phyloP scores from a whole-genome alignment of 2,113 vertebrate genomes.

The Malurus alboscapulatus region DNA sequence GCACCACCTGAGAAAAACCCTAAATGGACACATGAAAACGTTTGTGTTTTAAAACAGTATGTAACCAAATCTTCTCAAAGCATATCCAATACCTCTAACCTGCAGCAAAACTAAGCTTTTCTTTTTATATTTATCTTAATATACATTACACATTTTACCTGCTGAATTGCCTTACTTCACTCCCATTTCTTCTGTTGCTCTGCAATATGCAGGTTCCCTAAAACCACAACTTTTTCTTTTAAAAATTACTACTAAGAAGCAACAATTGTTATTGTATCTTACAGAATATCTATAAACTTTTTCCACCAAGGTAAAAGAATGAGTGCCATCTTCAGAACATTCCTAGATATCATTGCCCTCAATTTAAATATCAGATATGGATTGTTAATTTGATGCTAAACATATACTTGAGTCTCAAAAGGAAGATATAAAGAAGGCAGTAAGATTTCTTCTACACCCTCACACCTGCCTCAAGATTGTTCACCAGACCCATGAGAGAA shows the following conservation, averaged over 20 bases:
- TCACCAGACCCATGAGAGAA: neutral
- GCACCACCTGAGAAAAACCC: neutral
- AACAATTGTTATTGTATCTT: neutral
- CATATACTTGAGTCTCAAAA: neutral
- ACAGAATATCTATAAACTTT: neutral
- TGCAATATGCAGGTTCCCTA: neutral
- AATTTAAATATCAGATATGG: neutral
- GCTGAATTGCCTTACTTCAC: neutral
- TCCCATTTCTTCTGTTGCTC: neutral
- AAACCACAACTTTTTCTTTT: neutral
- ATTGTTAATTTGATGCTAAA: neutral
- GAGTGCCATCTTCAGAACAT: neutral
- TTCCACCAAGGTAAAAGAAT: neutral
- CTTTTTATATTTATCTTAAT: neutral
- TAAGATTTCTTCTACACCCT: neutral
- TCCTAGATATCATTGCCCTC: neutral
- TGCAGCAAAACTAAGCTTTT: neutral
- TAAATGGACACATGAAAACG: neutral
- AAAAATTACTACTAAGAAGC: neutral
- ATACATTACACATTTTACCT: neutral
- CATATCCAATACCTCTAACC: neutral
- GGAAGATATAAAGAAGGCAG: neutral
- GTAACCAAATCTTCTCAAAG: neutral
- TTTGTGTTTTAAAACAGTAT: neutral
- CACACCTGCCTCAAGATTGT: neutral